These are phyloP conservation scores for Mimumesa dahlbomi DNA, from an alignment of 2,888 invertebrate species.

Conservation along the genomic window DNA sequence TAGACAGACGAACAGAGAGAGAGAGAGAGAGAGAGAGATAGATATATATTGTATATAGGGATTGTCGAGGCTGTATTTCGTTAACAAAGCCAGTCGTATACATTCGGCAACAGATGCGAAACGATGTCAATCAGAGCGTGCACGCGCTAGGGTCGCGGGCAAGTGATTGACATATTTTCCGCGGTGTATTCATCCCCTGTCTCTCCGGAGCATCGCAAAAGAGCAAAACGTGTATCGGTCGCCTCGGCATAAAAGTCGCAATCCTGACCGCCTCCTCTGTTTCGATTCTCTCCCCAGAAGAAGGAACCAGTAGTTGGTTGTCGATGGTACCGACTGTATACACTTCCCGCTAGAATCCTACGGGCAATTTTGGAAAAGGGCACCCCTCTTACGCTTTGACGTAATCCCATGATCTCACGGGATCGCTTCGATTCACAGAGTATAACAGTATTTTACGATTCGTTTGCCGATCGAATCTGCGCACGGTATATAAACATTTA, in stretches of 20 bases:
- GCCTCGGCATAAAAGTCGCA: constrained; percentile 29
- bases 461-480: constrained; percentile 20
- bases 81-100: constrained; percentile 61
- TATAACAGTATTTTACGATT: constrained; percentile 47
- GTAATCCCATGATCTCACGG: constrained; percentile 55
- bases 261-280: constrained; percentile 18
- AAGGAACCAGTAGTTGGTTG: constrained; percentile 10
- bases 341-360: constrained; percentile 17
- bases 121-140: constrained; percentile 69
- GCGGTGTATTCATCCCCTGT: constrained; percentile 64
- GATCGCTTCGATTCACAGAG: constrained; percentile 41
- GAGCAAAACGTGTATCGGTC: constrained; percentile 11
- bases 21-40: constrained; percentile 8
- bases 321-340: not conserved
- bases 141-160: constrained; percentile 59
- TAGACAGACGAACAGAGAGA: constrained; percentile 16
- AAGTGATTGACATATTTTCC: constrained; percentile 79
- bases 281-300: not conserved
- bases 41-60: too few relatives aligned
- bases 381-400: constrained; percentile 21
- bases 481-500: constrained; percentile 17
- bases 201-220: constrained; percentile 33
- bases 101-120: constrained; percentile 71
- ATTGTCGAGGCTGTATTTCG: constrained; percentile 39
- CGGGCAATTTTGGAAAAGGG: constrained; percentile 51